These are phyloP conservation scores for Epinephelus lanceolatus DNA, from an alignment of 2,113 vertebrate genomes.

Conservation along the genomic window DNA sequence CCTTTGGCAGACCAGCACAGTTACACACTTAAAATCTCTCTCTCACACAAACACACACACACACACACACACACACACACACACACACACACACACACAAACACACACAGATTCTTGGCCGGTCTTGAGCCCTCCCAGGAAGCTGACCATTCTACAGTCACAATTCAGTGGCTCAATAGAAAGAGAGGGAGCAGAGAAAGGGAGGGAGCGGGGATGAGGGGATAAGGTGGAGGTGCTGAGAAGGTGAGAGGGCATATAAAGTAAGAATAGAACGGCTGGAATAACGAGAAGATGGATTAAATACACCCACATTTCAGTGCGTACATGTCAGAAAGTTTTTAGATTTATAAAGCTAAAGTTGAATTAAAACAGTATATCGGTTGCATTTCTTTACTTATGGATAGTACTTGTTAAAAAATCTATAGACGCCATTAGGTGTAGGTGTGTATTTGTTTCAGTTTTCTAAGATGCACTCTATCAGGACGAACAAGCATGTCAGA, in stretches of 20 bases:
- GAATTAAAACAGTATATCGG: too few relatives aligned
- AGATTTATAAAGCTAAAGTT: neutral
- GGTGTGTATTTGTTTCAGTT: neutral
- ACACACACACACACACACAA: too few relatives aligned
- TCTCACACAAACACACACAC: neutral
- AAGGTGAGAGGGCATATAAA: conserved; percentile 18
- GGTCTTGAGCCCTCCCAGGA: conserved; percentile 34
- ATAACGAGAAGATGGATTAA: neutral
- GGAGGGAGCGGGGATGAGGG: conserved; percentile 32
- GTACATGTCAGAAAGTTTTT: neutral
- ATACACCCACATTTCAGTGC: neutral
- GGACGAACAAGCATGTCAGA: too few relatives aligned
- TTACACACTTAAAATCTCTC: conserved; percentile 27
- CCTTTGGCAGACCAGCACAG: conserved; percentile 44
- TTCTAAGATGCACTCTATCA: neutral
- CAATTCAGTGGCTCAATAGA: conserved; percentile 48
- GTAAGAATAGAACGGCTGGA: neutral
- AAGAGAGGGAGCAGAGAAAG: neutral
- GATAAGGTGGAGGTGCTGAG: conserved; percentile 37
- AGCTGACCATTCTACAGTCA: conserved; percentile 45
- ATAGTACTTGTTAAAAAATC: neutral
- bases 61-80: conserved; percentile 30
- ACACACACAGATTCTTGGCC: conserved; percentile 36
- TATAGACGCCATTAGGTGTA: neutral
- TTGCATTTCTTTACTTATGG: neutral